These are phyloP conservation scores for Paramacrobiotus metropolitanus DNA, from an alignment of 1,140 invertebrate genomes.

Conservation along the genomic window DNA sequence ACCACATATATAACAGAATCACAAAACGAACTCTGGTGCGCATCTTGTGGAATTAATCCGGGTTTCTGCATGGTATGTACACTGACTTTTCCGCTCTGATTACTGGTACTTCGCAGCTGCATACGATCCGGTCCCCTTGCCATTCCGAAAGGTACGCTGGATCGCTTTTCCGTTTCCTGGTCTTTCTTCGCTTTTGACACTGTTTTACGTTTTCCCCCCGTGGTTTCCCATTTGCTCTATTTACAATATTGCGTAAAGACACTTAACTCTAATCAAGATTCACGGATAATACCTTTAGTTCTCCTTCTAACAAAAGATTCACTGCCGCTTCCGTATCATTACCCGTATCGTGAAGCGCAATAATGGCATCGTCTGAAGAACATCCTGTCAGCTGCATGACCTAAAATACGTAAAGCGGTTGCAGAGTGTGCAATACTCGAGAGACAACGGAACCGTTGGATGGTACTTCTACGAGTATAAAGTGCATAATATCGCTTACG, in stretches of 20 bases:
- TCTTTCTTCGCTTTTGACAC: slow-evolving; percentile 12
- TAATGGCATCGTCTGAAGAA: slow-evolving; percentile 19
- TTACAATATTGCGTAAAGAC: slow-evolving; percentile 9
- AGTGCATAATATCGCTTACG: too few relatives aligned
- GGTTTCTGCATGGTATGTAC: neutral
- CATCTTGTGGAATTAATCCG: neutral
- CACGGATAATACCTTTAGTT: slow-evolving; percentile 13
- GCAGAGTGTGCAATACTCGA: too few relatives aligned
- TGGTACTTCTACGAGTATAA: too few relatives aligned
- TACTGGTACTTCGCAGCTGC: neutral
- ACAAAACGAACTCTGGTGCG: neutral
- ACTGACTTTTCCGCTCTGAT: neutral
- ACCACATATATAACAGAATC: neutral
- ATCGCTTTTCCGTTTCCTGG: slow-evolving; percentile 12
- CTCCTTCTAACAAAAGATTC: slow-evolving; percentile 45
- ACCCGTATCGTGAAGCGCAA: slow-evolving; percentile 25
- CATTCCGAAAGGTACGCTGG: slow-evolving; percentile 12
- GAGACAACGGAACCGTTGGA: too few relatives aligned
- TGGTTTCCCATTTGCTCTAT: slow-evolving; percentile 48
- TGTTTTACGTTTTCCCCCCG: slow-evolving; percentile 59
- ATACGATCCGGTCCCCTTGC: neutral
- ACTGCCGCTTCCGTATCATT: slow-evolving; percentile 33
- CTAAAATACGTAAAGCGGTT: too few relatives aligned
- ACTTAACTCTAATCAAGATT: too few relatives aligned
- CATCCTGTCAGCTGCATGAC: slow-evolving; percentile 23